phyloP scores from a whole-genome alignment of 2,888 invertebrate genomes.

The Athalia circularis region DNA sequence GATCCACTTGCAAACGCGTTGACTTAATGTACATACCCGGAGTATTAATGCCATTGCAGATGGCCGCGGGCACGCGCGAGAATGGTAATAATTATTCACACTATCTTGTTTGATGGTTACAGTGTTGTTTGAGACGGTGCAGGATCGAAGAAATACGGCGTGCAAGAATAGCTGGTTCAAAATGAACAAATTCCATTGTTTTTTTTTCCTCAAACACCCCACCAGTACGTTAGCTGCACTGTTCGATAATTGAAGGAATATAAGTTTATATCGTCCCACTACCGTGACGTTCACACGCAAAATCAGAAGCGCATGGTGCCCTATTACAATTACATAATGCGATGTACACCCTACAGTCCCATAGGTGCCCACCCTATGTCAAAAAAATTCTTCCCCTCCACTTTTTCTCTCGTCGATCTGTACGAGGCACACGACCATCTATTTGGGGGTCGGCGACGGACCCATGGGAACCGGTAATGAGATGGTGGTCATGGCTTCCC shows the following conservation, averaged over 20 bases:
- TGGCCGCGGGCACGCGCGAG: background rate
- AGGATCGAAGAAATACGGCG: no score
- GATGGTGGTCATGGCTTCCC: constrained; percentile 73
- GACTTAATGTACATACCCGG: no score
- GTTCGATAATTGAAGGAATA: constrained; percentile 24
- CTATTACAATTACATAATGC: constrained; percentile 71
- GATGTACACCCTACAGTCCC: constrained; percentile 64
- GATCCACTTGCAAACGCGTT: background rate
- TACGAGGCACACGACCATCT: constrained; percentile 43
- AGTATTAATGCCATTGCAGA: background rate
- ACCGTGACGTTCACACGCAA: constrained; percentile 47
- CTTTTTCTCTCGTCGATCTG: no score
- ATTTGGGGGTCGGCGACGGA: constrained; percentile 31
- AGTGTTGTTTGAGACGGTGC: no score
- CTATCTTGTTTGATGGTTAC: background rate
- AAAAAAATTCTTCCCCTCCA: background rate
- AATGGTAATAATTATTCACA: background rate
- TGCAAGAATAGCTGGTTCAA: no score
- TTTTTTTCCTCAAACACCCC: no score
- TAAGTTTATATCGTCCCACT: background rate
- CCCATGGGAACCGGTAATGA: constrained; percentile 74
- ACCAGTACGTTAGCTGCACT: no score
- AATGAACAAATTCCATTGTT: no score
- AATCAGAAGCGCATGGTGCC: constrained; percentile 54
- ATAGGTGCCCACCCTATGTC: constrained; percentile 45